Base-by-base conservation (phyloP, 2,113 vertebrate species). In the Dryoscopus gambensis region DNA sequence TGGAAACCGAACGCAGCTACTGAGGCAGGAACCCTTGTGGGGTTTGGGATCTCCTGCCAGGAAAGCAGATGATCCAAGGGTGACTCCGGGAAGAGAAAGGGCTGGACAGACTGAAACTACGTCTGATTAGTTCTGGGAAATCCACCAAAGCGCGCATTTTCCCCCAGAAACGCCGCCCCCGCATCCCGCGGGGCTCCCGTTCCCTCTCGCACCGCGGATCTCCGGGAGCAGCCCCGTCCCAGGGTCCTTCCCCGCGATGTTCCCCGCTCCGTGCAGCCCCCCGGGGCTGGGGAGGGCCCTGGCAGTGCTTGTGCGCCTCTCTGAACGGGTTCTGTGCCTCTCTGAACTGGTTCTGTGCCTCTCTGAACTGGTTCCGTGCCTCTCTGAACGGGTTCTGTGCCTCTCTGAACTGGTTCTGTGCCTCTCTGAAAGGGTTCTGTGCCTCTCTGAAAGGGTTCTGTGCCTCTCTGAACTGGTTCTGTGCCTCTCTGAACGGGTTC, bases 61-160 rank as follows among this genome's bases (percentile, higher is more conserved):
- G 39, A 59, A 8, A 60, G 40, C 19, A 33, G 25, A 17, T 6
- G 30, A 73, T 28, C 33, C 73, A 3, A 14, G 52, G 4, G 2
- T 3, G 14, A 7, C 24, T 19, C 3, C 0, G 10, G 80, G 56
- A 21, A 8, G 1, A 7, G 53, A 14, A 21, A 18, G 19, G 0
- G 3, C 2, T 8, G 33, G 27, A 6, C 33, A 8, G 17, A 6
- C 8, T 46, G 44, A 27, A 64, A 56, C 16, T 8, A 1, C 20
- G 5, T 15, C 18, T 35, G 31, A 12, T 24, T 21, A 20, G 10
- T 4, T 50, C 24, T 40, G 35, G 44, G 56, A 88, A 60, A 42
- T 2, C 18, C 42, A 50, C 18, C 79, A 53, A 64, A 4, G 1
- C 9, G 3, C 3, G 2, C 8, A 5, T 46, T 33, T 31, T 33